phyloP scores from a whole-genome alignment of 35 echinoderm and acorn worm genomes.

The Anneissia japonica region DNA sequence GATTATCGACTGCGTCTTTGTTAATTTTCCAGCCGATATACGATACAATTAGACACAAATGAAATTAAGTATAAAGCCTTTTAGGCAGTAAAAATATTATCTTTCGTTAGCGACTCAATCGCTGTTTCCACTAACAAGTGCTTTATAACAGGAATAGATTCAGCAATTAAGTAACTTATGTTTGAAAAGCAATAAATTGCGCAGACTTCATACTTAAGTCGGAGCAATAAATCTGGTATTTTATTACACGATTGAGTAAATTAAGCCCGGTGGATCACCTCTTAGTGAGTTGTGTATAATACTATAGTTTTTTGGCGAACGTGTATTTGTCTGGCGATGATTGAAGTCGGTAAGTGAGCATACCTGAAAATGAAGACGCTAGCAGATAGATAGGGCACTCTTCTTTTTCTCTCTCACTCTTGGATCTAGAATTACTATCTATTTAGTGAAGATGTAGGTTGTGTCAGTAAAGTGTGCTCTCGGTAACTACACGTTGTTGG shows the following conservation, averaged over 20 bases:
- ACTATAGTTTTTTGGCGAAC: background rate
- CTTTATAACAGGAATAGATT: background rate
- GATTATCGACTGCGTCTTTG: background rate
- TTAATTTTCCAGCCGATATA: background rate
- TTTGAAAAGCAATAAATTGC: background rate
- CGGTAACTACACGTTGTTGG: too few species aligned
- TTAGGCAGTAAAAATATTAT: constrained; percentile 2
- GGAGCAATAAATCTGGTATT: background rate
- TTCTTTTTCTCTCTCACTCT: background rate
- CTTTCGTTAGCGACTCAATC: background rate
- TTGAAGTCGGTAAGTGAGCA: background rate
- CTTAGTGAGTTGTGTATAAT: background rate
- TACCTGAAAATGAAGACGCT: background rate
- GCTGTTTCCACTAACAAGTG: background rate
- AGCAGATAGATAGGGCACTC: background rate
- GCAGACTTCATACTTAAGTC: background rate
- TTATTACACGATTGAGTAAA: background rate
- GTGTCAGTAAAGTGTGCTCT: background rate
- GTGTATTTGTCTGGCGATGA: background rate
- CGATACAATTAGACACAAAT: constrained; percentile 1
- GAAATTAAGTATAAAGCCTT: background rate
- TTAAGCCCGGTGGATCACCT: background rate
- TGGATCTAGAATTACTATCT: background rate
- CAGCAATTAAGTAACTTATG: background rate
- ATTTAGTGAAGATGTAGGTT: background rate